Conservation (phyloP, 2,797 vertebrate species). For the Gobio occitaniae region DNA sequence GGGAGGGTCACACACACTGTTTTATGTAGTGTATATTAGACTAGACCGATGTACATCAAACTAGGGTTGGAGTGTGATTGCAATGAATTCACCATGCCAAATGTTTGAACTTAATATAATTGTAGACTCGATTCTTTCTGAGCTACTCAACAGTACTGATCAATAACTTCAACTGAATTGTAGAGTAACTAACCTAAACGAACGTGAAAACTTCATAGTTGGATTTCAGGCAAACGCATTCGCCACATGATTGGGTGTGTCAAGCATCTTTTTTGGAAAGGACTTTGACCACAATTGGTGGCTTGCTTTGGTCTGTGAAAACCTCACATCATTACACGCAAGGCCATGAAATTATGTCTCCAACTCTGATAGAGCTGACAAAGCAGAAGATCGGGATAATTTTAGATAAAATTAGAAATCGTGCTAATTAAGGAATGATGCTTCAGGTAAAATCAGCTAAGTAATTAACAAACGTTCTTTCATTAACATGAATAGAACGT, state of each 20-base stretch:
- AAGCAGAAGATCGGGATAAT: slow-evolving; percentile 14
- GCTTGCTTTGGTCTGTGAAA: slow-evolving; percentile 73
- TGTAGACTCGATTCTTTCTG: not conserved
- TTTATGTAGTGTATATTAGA: slow-evolving; percentile 11
- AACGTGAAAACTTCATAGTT: slow-evolving; percentile 3
- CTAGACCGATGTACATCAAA: not conserved
- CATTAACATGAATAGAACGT: not conserved
- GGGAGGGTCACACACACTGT: slow-evolving; percentile 5
- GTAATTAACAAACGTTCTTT: not conserved
- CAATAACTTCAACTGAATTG: not conserved
- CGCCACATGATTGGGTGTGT: slow-evolving; percentile 72
- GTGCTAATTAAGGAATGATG: not conserved
- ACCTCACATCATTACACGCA: slow-evolving; percentile 79
- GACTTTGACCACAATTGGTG: slow-evolving; percentile 80
- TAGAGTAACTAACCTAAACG: not conserved
- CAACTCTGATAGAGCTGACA: slow-evolving; percentile 71
- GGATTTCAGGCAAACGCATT: slow-evolving; percentile 20
- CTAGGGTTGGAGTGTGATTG: not conserved
- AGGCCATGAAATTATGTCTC: slow-evolving; percentile 61
- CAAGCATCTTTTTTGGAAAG: slow-evolving; percentile 65
- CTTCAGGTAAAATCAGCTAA: not conserved
- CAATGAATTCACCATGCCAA: not conserved
- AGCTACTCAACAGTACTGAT: not conserved
- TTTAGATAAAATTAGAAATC: not conserved
- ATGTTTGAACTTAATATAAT: not conserved